Base-by-base conservation (phyloP, 1,140 invertebrate genomes). In the Drosophila simulans region DNA sequence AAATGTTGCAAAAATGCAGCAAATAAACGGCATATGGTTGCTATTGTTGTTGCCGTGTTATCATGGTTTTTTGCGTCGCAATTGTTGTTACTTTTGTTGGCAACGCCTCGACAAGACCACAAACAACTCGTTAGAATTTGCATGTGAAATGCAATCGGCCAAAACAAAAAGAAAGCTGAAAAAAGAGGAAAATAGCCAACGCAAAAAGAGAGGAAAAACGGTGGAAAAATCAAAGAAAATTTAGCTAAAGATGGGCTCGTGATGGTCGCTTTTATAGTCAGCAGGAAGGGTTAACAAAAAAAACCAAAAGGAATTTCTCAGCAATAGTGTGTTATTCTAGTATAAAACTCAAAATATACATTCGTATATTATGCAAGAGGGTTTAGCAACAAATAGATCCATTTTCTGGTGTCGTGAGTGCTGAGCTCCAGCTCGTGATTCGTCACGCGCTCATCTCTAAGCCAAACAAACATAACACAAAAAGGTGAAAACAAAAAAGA, bases 101-200 rank as follows among this genome's bases (percentile, higher is more conserved):
- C 68, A 66, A 71, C 79, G 66, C 76, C 80, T 64, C 70, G 63
- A 58, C 55, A 77, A 76, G 63, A 85, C 82, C 77, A 86, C 82
- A 86, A 78, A 75, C 77, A 86, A 81, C 82, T 82, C 82, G 82
- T 86, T 86, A 86, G 79, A 86, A 86, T 86, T 86, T 86, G 77
- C 69, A 86, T 86, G 82, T 78, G 74, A 56, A 86, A 81, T 81
- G 77, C 82, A 86, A 85, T 80, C 77, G 82, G 34, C 78, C 56
- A 68, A 82, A 75, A 71, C 60, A 66, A 49, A 56, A 52, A 11
- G 12, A 31, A 40, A 35, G 42, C 54, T 39, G 12, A 13, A 39
- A 37, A 52, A 45, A 63, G 49, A 35, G 54, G 31, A 10, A 53
- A 52, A 43, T 31, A 39, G 60, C 49, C 51, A 43, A 10, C 42